phyloP scores from a whole-genome alignment of 2,888 invertebrate species.

The Teinopalpus imperialis region DNA sequence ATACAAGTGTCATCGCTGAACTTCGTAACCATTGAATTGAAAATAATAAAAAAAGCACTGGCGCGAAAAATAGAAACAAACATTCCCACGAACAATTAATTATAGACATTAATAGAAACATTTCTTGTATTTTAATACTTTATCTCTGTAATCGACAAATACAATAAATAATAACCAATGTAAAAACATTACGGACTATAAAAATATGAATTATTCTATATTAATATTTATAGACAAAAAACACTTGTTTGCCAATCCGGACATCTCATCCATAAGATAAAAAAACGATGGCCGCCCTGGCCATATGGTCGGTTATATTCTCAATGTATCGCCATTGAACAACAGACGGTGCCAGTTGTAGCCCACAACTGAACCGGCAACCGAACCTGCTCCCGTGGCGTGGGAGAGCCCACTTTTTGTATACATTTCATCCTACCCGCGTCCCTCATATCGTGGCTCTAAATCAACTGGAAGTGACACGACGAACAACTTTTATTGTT shows the following conservation, averaged over 20 bases:
- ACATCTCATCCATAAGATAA: not conserved
- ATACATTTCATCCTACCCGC: constrained; percentile 29
- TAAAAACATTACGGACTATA: constrained; percentile 4
- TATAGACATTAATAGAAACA: too few relatives aligned
- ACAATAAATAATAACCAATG: constrained; percentile 4
- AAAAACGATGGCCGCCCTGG: constrained; percentile 7
- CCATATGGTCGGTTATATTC: constrained; percentile 20
- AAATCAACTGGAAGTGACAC: constrained; percentile 7
- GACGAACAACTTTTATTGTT: too few relatives aligned
- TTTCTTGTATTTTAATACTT: not conserved
- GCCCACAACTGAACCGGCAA: constrained; percentile 23
- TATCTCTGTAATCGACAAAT: constrained; percentile 8
- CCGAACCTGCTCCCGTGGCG: constrained; percentile 37
- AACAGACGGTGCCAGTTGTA: constrained; percentile 5
- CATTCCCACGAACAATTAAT: too few relatives aligned
- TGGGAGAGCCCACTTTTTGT: constrained; percentile 45
- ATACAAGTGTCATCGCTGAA: too few relatives aligned
- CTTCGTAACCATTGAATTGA: too few relatives aligned
- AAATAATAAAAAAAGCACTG: too few relatives aligned
- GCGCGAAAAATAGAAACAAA: too few relatives aligned
- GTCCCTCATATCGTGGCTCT: constrained; percentile 26
- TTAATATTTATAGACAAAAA: constrained; percentile 6
- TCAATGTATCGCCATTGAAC: constrained; percentile 20
- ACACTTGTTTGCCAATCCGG: constrained; percentile 7
- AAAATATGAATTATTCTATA: constrained; percentile 18